phyloP scores from a whole-genome alignment of 1,140 invertebrate species.

The Campoletis sonorensis region DNA sequence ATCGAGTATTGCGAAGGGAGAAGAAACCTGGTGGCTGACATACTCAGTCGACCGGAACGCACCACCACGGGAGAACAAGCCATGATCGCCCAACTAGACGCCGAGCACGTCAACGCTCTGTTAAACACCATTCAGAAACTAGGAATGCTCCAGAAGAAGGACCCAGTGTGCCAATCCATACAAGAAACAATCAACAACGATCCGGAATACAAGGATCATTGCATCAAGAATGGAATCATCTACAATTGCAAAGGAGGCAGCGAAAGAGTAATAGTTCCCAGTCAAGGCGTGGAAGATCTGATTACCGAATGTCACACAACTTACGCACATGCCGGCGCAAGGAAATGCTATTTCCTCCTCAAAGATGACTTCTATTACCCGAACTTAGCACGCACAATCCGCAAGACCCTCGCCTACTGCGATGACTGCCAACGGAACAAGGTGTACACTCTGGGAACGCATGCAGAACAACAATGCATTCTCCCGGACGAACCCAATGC shows the following conservation, averaged over 20 bases:
- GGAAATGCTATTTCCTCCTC: neutral
- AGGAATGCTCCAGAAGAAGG: neutral
- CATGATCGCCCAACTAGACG: neutral
- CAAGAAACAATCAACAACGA: too few species aligned
- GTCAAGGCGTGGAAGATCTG: neutral
- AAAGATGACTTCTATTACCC: neutral
- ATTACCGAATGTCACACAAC: slow-evolving; percentile 34
- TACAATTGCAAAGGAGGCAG: neutral
- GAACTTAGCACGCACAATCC: neutral
- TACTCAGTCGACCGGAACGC: slow-evolving; percentile 44
- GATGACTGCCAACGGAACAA: neutral
- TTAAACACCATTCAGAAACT: too few species aligned
- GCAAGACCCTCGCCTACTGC: neutral
- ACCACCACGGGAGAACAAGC: neutral
- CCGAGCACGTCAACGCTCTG: neutral
- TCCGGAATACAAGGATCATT: too few species aligned
- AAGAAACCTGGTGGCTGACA: slow-evolving; percentile 62
- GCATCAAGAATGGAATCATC: neutral
- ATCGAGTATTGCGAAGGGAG: slow-evolving; percentile 60
- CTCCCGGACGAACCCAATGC: neutral
- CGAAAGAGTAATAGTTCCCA: neutral
- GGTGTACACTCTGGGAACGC: neutral
- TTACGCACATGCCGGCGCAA: slow-evolving; percentile 6
- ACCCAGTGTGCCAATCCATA: too few species aligned
- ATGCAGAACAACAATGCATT: neutral